phyloP scores from a whole-genome alignment of 2,797 vertebrate species.

The Anisognathus igniventris region DNA sequence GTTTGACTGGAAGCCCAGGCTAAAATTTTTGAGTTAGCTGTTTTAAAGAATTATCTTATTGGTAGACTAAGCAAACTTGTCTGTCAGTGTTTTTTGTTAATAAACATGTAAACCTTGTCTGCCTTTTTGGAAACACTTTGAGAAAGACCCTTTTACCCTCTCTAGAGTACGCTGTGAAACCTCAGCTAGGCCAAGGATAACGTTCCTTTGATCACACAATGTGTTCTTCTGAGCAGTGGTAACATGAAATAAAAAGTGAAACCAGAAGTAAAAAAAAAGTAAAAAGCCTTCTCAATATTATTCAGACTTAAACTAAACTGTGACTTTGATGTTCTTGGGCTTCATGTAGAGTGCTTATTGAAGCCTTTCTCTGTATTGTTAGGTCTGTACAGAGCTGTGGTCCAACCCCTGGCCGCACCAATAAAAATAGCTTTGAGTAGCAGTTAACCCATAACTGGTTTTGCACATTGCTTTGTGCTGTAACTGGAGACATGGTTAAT shows the following conservation, averaged over 20 bases:
- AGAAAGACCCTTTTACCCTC: neutral
- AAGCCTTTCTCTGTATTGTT: neutral
- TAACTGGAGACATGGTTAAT: neutral
- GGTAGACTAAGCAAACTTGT: slow-evolving; percentile 31
- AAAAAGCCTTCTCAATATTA: neutral
- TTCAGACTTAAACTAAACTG: neutral
- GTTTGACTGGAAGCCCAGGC: neutral
- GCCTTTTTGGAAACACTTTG: neutral
- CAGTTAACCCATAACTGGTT: neutral
- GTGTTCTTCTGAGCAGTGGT: neutral
- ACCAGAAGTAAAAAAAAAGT: neutral
- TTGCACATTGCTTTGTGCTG: neutral
- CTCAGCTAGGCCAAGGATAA: neutral
- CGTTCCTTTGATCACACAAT: neutral
- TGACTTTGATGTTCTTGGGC: slow-evolving; percentile 3
- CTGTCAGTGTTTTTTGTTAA: neutral
- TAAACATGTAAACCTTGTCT: neutral
- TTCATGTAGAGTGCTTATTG: neutral
- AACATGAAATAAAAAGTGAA: neutral
- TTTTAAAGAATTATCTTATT: neutral
- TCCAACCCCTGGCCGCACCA: neutral
- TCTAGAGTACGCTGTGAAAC: neutral
- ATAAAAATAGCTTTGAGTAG: neutral
- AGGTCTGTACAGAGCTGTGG: neutral
- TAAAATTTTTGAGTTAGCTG: neutral